These are phyloP conservation scores for Nibea albiflora DNA, from an alignment of 2,113 vertebrate species.

Conservation along the genomic window DNA sequence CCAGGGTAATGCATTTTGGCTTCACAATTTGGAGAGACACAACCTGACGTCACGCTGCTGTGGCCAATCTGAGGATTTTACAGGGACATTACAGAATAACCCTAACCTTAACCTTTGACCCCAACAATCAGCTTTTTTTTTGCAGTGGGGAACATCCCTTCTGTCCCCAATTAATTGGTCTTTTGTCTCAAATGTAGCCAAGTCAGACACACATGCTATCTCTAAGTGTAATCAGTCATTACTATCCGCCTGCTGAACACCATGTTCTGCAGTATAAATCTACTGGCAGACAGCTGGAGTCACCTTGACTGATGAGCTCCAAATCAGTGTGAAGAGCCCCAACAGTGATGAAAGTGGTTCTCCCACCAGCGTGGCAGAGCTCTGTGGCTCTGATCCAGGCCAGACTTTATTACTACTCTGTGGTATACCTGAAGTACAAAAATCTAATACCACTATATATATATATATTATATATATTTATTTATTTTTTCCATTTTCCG, in stretches of 20 bases:
- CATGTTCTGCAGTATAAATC: conserved; percentile 73
- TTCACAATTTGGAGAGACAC: too few relatives aligned
- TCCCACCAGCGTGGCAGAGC: conserved; percentile 31
- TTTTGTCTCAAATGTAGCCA: too few relatives aligned
- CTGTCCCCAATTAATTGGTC: too few relatives aligned
- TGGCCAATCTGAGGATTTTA: too few relatives aligned
- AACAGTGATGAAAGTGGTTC: conserved; percentile 48
- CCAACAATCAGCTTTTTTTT: too few relatives aligned
- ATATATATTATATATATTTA: too few relatives aligned
- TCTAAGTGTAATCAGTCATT: conserved; percentile 70
- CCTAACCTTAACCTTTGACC: too few relatives aligned
- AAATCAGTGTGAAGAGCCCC: conserved; percentile 62
- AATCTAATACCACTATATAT: background rate
- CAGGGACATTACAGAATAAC: too few relatives aligned
- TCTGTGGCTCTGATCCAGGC: conserved; percentile 35
- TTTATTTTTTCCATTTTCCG: background rate
- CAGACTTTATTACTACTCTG: conserved; percentile 39
- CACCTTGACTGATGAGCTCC: conserved; percentile 63
- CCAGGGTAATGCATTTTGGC: too few relatives aligned
- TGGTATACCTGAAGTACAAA: conserved; percentile 34
- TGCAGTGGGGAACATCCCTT: too few relatives aligned
- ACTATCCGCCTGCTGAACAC: conserved; percentile 70
- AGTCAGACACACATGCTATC: conserved; percentile 9
- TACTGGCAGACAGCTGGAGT: conserved; percentile 69
- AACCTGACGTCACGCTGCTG: too few relatives aligned